Base-by-base conservation (phyloP, 2,797 vertebrate species). In the Syndactyla subalaris region DNA sequence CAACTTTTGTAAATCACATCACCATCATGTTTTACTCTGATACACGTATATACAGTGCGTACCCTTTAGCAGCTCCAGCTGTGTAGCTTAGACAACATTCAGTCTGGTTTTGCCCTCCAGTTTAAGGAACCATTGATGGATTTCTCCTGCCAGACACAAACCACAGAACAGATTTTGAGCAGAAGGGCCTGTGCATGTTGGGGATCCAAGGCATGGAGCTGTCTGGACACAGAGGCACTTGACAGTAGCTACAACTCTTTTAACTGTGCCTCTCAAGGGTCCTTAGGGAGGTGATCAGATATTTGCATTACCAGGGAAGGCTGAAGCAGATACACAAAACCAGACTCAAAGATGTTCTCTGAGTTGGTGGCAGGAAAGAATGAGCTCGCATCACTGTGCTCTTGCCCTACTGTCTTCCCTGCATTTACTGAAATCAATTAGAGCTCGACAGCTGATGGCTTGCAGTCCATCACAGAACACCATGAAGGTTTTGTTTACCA, bases 341-440 rank as follows among this genome's bases (percentile, higher is more conserved):
- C 58, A 59, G 34, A 27, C 19, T 29, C 4, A 2, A 76, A 74
- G 32, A 4, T 39, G 7, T 36, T 41, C 38, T 71, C n/a, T 39
- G 36, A 68, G n/a, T 21, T 7, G 6, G 9, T 21, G 22, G 23
- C 39, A 70, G 68, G 58, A 70, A 63, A n/a, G n/a, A 81, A 38
- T 20, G 17, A 91, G 3, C 6, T 14, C 0, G 0, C 12, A 14
- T 21, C 14, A 11, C 22, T 41, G 5, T 10, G 9, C 5, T 75
- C 46, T 48, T 85, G 43, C 15, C 36, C 15, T 86, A 5, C 43
- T 2, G 5, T 52, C 45, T 63, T 86, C 34, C n/a, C 20, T 23
- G 39, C 6, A 7, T 48, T 68, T 54, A 32, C 22, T 45, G 46
- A 68, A 80, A 38, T 8, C 48, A 57, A 0, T 27, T 41, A 49